A percentile compares a stretch with the other conserved stretches of the same genome.
phyloP scores from a whole-genome alignment of 2,888 invertebrate genomes.

The Cacoxenus indagator region DNA sequence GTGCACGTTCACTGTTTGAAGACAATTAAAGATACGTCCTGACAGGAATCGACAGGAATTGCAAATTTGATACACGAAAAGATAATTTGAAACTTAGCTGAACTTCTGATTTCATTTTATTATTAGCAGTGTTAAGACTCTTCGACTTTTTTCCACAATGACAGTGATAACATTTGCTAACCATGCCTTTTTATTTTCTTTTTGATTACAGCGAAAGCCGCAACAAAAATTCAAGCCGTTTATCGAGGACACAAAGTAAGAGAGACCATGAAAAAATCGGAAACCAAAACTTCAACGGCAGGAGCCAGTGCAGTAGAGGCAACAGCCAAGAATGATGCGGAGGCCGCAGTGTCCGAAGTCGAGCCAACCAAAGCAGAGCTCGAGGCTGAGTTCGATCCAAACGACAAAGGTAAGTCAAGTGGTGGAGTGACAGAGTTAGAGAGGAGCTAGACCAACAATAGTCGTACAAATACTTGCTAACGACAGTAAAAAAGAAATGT shows the following conservation, averaged over 20 bases:
- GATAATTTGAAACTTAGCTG: too few species aligned
- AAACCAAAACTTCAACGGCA: conserved; percentile 69
- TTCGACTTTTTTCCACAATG: too few species aligned
- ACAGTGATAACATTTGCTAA: too few species aligned
- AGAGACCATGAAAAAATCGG: conserved; percentile 80
- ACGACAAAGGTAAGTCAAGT: conserved; percentile 79
- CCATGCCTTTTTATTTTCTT: not conserved
- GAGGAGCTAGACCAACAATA: too few species aligned
- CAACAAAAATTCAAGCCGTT: conserved; percentile 90
- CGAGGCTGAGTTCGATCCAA: conserved; percentile 84
- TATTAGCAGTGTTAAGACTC: too few species aligned
- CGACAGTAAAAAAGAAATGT: not conserved
- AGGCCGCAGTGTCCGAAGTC: conserved; percentile 50
- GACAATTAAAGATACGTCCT: too few species aligned
- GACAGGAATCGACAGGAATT: too few species aligned
- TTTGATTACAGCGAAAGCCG: conserved; percentile 74
- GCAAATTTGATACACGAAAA: too few species aligned
- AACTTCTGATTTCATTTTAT: too few species aligned
- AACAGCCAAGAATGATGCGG: conserved; percentile 38
- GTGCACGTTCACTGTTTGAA: too few species aligned
- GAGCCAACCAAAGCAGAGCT: conserved; percentile 79
- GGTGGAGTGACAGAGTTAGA: too few species aligned
- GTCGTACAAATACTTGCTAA: not conserved
- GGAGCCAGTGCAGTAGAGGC: conserved; percentile 45
- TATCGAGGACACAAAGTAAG: conserved; percentile 87